Conservation (phyloP, 1,140 invertebrate genomes). For the Scaptomyza montana region DNA sequence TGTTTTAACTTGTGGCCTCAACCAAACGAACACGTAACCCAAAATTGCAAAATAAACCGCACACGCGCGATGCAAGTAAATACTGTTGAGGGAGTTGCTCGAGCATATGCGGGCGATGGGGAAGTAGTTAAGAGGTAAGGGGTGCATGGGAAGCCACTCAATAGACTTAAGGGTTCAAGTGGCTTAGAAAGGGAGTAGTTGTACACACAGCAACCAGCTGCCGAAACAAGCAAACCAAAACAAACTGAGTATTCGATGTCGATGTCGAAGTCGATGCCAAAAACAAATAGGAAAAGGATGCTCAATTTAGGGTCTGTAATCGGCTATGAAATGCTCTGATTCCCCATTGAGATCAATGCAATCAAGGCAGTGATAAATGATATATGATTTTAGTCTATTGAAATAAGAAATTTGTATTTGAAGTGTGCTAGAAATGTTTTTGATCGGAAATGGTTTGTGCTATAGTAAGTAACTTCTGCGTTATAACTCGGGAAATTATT, state of each 20-base stretch:
- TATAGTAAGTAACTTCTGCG: no score
- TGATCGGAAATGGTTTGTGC: no score
- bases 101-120: not conserved
- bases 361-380: no score
- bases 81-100: not conserved
- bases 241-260: conserved; percentile 8
- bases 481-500: no score
- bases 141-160: conserved; percentile 37
- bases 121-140: not conserved
- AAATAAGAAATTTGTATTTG: no score
- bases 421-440: no score
- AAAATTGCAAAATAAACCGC: conserved; percentile 76
- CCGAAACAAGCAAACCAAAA: conserved; percentile 5
- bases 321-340: conserved; percentile 1
- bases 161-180: conserved; percentile 62
- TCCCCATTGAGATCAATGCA: not conserved
- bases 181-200: conserved; percentile 9
- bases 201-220: conserved; percentile 19
- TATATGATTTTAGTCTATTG: no score
- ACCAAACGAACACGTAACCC: conserved; percentile 69
- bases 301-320: not conserved
- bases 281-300: conserved; percentile 4
- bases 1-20: conserved; percentile 46
- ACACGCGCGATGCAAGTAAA: conserved; percentile 46
- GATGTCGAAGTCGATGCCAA: not conserved